Evolutionary conservation across 2,888 invertebrate genomes (phyloP), one percentile per base, ranked within the genome.

Genomic region (Cenopis cana): DNA sequence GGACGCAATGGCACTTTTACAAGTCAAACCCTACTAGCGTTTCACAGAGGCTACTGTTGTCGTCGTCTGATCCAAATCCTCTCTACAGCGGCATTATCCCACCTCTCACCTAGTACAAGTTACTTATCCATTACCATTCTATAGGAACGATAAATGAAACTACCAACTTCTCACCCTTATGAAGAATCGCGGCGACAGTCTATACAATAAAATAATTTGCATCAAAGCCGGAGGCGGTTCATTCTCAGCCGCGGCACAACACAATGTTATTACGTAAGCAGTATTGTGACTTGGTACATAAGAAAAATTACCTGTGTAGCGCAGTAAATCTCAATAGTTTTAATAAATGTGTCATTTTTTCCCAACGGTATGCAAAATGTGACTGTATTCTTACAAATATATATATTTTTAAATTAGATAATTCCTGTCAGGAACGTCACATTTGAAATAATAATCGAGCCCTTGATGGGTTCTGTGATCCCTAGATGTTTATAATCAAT

Each of bases 141-240:
- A 55, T 41, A 33, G 52, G 46, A 57, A 41, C 24, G 46, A n/a
- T 24, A 41, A 60, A 56, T 41, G 14, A 24, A 46, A 60, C 10
- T 24, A n/a, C 41, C 46, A 46, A 60, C 24, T 60, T 46, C 24
- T 46, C 59, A 41, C 41, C 24, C 46, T 65, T 52, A 59, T 66
- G 54, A 54, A 29, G 52, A 50, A 18, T 33, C 54, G 54, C 66
- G 59, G 59, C 55, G 64, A 66, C 70, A 68, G 73, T 69, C 75
- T 72, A 77, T 86, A 83, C 33, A 62, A 62, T 62, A 64, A 83
- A 85, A 85, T 85, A 82, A 88, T 87, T 88, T 87, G 86, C 86
- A 81, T 82, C 74, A 74, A 76, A 74, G 76, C 76, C 78, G 69
- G 67, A 62, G 67, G 77, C 76, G 77, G 77, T 74, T 76, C 77